Percentiles rank a stretch among this genome's conserved stretches.
These are phyloP conservation scores for Coryphaenoides rupestris DNA, from an alignment of 2,113 vertebrate genomes.

Conservation along the genomic window DNA sequence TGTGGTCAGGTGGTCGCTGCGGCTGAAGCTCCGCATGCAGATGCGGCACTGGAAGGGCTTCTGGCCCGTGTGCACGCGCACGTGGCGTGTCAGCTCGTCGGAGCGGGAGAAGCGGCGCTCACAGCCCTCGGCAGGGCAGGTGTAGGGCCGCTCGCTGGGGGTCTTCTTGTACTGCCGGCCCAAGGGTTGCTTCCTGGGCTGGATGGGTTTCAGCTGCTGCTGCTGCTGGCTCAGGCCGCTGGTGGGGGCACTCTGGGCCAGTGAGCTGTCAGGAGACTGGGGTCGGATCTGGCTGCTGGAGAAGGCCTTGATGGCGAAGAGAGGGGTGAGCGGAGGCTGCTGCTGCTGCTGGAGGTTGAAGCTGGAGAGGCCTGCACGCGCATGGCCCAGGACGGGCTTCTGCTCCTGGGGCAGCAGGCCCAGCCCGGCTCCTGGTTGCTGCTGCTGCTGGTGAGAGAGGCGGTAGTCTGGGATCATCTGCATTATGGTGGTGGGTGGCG, in stretches of 20 bases:
- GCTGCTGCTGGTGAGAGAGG: constrained; percentile 77
- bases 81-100: constrained; percentile 90
- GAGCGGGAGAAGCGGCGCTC: constrained; percentile 93
- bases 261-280: not conserved
- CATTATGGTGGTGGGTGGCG: constrained; percentile 72
- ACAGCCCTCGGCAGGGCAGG: constrained; percentile 89
- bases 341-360: constrained; percentile 15
- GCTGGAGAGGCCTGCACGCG: constrained; percentile 39
- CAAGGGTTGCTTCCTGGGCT: constrained; percentile 81
- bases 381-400: constrained; percentile 80
- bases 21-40: constrained; percentile 97
- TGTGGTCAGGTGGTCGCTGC: constrained; percentile 95
- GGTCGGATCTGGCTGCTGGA: constrained; percentile 79
- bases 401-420: constrained; percentile 74
- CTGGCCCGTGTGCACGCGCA: constrained; percentile 95
- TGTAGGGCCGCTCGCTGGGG: constrained; percentile 87
- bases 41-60: constrained; percentile 97
- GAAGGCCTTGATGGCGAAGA: constrained; percentile 95
- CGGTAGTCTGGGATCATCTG: constrained; percentile 91
- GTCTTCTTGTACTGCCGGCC: constrained; percentile 84
- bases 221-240: constrained; percentile 68
- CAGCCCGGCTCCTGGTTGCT: constrained; percentile 54
- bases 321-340: constrained; percentile 85
- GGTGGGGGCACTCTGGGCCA: constrained; percentile 77
- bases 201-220: constrained; percentile 78